A percentile compares a stretch with the other conserved stretches of the same genome.
Evolutionary conservation across 64 coral and sea anemone species (phyloP).

Genomic region (Anthopleura sola): DNA sequence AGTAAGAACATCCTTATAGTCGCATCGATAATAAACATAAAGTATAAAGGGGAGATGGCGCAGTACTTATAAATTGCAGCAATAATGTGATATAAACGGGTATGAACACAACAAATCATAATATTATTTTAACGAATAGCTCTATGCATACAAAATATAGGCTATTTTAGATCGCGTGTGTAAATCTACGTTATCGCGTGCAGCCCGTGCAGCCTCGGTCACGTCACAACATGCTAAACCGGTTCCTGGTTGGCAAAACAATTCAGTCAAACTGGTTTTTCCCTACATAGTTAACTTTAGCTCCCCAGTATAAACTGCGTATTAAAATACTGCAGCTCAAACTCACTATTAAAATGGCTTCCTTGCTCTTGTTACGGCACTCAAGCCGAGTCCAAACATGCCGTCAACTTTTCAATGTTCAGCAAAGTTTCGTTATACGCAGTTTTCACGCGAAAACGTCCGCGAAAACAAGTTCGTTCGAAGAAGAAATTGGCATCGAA

Average conservation of each 20-base stretch:
- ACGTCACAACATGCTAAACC: background rate
- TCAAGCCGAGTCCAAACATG: background rate
- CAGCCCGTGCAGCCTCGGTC: too few relatives aligned
- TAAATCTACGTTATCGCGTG: background rate
- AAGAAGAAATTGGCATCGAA: background rate
- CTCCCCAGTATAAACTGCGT: too few relatives aligned
- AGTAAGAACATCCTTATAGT: too few relatives aligned
- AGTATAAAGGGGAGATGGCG: too few relatives aligned
- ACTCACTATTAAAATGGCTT: background rate
- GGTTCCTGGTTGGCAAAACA: background rate
- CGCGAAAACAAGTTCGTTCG: background rate
- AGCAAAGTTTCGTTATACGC: background rate
- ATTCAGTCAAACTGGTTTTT: background rate
- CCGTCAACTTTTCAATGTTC: background rate
- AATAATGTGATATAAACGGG: too few relatives aligned
- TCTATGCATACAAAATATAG: too few relatives aligned
- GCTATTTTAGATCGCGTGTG: background rate
- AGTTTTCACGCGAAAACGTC: background rate
- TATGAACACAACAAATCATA: too few relatives aligned
- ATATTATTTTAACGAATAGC: too few relatives aligned
- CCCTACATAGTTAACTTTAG: background rate
- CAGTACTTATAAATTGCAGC: too few relatives aligned
- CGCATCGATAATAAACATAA: too few relatives aligned
- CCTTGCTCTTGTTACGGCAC: background rate
- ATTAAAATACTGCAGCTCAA: background rate